A percentile compares a stretch with the other conserved stretches of the same genome.
Conservation (phyloP, 1,140 invertebrate species). For the Nasonia giraulti region DNA sequence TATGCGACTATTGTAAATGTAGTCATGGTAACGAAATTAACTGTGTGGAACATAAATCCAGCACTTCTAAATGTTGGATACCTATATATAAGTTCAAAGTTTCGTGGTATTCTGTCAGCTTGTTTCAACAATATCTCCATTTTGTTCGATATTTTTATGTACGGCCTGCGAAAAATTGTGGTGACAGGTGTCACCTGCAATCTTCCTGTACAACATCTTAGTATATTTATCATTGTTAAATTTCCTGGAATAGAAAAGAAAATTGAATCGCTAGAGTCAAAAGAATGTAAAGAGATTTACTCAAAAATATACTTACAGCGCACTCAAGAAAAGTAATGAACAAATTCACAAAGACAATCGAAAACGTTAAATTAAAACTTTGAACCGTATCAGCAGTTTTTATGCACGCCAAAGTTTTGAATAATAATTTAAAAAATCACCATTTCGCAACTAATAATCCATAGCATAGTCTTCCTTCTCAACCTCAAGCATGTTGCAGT, state of each 20-base stretch:
- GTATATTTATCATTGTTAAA: constrained; percentile 28
- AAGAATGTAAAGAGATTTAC: not conserved
- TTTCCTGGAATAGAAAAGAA: not conserved
- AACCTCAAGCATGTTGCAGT: too few species aligned
- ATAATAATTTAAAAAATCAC: too few species aligned
- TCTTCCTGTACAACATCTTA: constrained; percentile 20
- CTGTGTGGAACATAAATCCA: constrained; percentile 2
- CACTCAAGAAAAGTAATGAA: not conserved
- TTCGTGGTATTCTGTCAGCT: not conserved
- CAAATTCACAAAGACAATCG: not conserved
- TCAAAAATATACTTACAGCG: not conserved
- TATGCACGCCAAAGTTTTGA: too few species aligned
- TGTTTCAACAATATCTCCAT: constrained; percentile 41
- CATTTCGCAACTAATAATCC: too few species aligned
- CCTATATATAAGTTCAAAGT: constrained; percentile 22
- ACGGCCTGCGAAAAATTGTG: not conserved
- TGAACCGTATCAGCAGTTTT: too few species aligned
- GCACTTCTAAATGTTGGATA: not conserved
- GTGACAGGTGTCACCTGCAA: not conserved
- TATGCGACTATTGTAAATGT: not conserved
- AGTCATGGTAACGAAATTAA: not conserved
- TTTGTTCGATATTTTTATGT: constrained; percentile 40
- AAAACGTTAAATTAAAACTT: not conserved
- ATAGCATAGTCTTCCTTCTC: too few species aligned
- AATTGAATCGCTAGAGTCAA: not conserved